Base-by-base conservation (phyloP, 2,888 invertebrate species). In the Leptinotarsa haldemani region DNA sequence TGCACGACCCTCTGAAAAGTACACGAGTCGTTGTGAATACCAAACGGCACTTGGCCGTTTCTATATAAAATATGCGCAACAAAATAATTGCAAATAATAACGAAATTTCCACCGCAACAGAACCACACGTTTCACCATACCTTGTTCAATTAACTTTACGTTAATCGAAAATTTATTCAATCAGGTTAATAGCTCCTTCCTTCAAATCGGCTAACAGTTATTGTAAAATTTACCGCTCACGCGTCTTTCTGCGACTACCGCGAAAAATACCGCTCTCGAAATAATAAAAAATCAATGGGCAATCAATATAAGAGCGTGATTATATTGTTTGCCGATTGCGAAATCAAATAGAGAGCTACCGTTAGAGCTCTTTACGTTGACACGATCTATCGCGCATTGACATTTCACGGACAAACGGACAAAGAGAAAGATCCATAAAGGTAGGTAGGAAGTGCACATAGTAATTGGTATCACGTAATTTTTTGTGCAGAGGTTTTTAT, bases 91-190 rank as follows among this genome's bases (percentile, higher is more conserved):
- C 22, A 4, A 20, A 56, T 22, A 25, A 56, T 56, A 56, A 56
- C 56, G 22, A 56, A 66, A 50, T 61, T n/a, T 61, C n/a, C 61
- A 16, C n/a, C 61, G 61, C 25, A 61, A 61, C 40, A 7, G 16
- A 30, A 67, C 53, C 30, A 13, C 47, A 53, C 56, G 56, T 52
- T 53, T 47, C 30, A 53, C 53, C 25, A 52, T 48, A 25, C 25
- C 25, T 52, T 52, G 25, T 66, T 66, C 66, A 66, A 66, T 66
- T 52, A 66, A 66, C 50, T 66, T 25, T 12, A 48, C 50, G 67
- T 53, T 67, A 53, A 67, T 67, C 67, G 53, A 67, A 67, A 67
- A 53, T 30, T 67, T 67, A 67, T 67, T 53, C 67, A 67, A 67
- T 67, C 40, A 53, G 67, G 67, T 67, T 53, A 52, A 67, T 30